phyloP scores from a whole-genome alignment of 2,888 invertebrate genomes.

The Sphaeridia pumilis region DNA sequence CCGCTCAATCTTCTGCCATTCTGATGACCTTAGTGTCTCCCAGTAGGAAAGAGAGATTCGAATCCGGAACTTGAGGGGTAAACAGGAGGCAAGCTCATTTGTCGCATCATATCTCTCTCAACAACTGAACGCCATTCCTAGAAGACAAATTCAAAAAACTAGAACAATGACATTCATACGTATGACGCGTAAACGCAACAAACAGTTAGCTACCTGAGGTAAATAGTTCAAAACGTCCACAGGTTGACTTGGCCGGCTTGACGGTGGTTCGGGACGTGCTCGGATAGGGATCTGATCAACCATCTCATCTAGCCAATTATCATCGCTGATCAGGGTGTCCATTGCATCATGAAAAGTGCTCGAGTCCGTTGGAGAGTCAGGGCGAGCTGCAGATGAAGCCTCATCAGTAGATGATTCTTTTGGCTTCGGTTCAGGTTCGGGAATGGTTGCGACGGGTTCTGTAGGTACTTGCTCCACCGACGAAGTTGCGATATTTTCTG shows the following conservation, averaged over 20 bases:
- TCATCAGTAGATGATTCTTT: not conserved
- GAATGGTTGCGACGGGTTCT: not conserved
- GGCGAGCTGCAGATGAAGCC: not conserved
- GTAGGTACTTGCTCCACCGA: not conserved
- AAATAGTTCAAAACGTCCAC: constrained; percentile 2
- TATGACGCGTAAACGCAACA: not conserved
- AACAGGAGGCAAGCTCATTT: constrained; percentile 46
- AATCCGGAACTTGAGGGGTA: constrained; percentile 6
- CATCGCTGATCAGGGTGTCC: constrained; percentile 6
- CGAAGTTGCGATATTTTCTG: not conserved
- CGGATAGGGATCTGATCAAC: not conserved
- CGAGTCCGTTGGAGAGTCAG: not conserved
- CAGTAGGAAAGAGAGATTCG: constrained; percentile 4
- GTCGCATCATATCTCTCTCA: constrained; percentile 61
- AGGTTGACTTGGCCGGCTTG: not conserved
- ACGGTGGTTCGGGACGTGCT: not conserved
- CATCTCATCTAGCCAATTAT: constrained; percentile 3
- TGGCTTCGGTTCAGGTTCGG: too few species aligned
- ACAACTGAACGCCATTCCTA: constrained; percentile 82
- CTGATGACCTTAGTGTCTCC: constrained; percentile 1
- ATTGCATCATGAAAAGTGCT: not conserved
- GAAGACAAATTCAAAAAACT: constrained; percentile 21
- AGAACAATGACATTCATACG: not conserved
- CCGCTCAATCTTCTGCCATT: too few species aligned
- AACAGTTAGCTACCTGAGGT: constrained; percentile 4